A percentile compares a stretch with the other conserved stretches of the same genome.
phyloP scores from a whole-genome alignment of 2,888 invertebrate genomes.

The Neria commutata region DNA sequence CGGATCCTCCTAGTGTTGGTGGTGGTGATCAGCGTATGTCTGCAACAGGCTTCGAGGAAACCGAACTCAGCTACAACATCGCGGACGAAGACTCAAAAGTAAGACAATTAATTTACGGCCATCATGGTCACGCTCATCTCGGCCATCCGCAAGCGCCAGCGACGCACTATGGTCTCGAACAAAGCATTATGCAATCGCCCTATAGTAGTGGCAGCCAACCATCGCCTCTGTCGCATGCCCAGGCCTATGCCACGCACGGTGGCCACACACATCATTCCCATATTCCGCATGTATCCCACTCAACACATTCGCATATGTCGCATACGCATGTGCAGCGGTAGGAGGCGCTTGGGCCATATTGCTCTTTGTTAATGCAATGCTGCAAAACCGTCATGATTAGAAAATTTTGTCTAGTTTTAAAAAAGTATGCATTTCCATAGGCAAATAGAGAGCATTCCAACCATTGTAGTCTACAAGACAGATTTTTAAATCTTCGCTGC shows the following conservation, averaged over 20 bases:
- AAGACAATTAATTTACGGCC: slow-evolving; percentile 91
- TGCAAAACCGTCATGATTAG: neutral
- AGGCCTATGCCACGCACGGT: slow-evolving; percentile 60
- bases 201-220: slow-evolving; percentile 65
- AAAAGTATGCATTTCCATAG: slow-evolving; percentile 2
- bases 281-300: slow-evolving; percentile 71
- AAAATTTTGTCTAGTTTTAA: slow-evolving; percentile 6
- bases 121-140: slow-evolving; percentile 73
- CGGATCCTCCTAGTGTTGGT: slow-evolving; percentile 80
- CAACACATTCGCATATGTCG: slow-evolving; percentile 68
- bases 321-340: slow-evolving; percentile 84
- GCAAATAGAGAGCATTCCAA: slow-evolving; percentile 8
- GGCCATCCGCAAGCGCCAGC: slow-evolving; percentile 68
- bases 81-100: slow-evolving; percentile 96
- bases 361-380: neutral
- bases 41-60: slow-evolving; percentile 97
- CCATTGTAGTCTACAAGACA: neutral
- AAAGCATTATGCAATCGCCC: slow-evolving; percentile 75
- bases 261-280: slow-evolving; percentile 68
- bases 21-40: slow-evolving; percentile 95
- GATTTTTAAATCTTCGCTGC: neutral
- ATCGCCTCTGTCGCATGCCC: slow-evolving; percentile 70
- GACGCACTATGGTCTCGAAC: slow-evolving; percentile 71
- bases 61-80: slow-evolving; percentile 96
- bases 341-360: slow-evolving; percentile 37